Percentiles rank a stretch among this genome's conserved stretches.
These are phyloP conservation scores for Petrolisthes cinctipes DNA, from an alignment of 2,888 invertebrate genomes.

Conservation along the genomic window DNA sequence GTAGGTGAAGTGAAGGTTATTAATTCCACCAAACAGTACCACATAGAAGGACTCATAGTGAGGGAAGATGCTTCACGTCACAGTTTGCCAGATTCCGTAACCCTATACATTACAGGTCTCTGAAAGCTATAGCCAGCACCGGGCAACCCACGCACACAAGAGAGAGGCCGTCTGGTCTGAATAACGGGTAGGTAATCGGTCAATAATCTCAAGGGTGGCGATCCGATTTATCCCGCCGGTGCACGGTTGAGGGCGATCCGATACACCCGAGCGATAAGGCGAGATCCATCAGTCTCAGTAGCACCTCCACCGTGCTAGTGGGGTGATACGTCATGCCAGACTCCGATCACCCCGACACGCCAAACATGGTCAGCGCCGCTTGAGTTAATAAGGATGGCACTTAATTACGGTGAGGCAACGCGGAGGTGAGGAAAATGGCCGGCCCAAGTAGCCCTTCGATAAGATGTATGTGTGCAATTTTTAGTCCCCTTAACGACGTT, in stretches of 20 bases:
- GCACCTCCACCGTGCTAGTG: constrained; percentile 3
- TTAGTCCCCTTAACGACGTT: constrained; percentile 5
- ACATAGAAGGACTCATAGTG: too few species aligned
- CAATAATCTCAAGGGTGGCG: too few species aligned
- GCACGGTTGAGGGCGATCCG: background rate
- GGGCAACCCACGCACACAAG: too few species aligned
- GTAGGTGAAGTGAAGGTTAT: too few species aligned
- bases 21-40: too few species aligned
- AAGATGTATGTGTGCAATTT: constrained; percentile 26
- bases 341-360: constrained; percentile 1
- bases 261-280: constrained; percentile 17
- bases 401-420: constrained; percentile 25
- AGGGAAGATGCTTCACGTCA: too few species aligned
- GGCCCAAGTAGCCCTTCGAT: background rate
- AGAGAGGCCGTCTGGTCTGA: too few species aligned
- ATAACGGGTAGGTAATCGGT: too few species aligned
- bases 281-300: constrained; percentile 20
- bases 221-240: too few species aligned
- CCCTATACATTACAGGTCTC: too few species aligned
- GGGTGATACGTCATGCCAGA: constrained; percentile 17
- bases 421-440: constrained; percentile 24
- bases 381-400: constrained; percentile 14
- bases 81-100: too few species aligned
- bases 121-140: too few species aligned
- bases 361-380: background rate